These are phyloP conservation scores for Adelognathus sp. DNA, from an alignment of 2,888 invertebrate species.

Conservation along the genomic window DNA sequence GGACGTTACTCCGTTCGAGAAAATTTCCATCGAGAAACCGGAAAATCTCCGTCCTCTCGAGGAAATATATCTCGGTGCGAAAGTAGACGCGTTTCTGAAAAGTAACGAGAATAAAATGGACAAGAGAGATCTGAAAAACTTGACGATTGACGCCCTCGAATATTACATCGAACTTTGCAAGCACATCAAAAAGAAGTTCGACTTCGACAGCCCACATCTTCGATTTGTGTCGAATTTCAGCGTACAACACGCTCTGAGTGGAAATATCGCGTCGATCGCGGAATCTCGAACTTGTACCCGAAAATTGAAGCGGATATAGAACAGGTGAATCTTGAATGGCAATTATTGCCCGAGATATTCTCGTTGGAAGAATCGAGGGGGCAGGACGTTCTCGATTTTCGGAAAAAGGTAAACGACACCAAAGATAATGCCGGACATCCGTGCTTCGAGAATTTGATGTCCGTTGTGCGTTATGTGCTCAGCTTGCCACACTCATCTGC, in stretches of 20 bases:
- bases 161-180: slow-evolving; percentile 16
- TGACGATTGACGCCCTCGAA: slow-evolving; percentile 5
- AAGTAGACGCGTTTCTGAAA: slow-evolving; percentile 3
- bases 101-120: background rate
- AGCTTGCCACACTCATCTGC: background rate
- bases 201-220: slow-evolving; percentile 6
- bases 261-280: background rate
- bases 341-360: slow-evolving; percentile 16
- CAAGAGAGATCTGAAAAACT: background rate
- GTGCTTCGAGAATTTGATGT: background rate
- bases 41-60: slow-evolving; percentile 5
- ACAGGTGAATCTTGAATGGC: slow-evolving; percentile 24
- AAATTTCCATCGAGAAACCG: background rate
- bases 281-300: background rate
- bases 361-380: slow-evolving; percentile 4
- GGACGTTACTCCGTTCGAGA: background rate
- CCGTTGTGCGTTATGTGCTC: background rate
- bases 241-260: background rate
- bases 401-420: slow-evolving; percentile 4
- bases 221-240: background rate
- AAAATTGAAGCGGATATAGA: slow-evolving; percentile 11
- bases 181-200: slow-evolving; percentile 13
- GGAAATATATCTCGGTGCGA: slow-evolving; percentile 17
- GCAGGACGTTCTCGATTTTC: slow-evolving; percentile 17
- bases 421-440: background rate